Base-by-base conservation (phyloP, 2,797 vertebrate genomes). In the Platyrinchus mystaceus region DNA sequence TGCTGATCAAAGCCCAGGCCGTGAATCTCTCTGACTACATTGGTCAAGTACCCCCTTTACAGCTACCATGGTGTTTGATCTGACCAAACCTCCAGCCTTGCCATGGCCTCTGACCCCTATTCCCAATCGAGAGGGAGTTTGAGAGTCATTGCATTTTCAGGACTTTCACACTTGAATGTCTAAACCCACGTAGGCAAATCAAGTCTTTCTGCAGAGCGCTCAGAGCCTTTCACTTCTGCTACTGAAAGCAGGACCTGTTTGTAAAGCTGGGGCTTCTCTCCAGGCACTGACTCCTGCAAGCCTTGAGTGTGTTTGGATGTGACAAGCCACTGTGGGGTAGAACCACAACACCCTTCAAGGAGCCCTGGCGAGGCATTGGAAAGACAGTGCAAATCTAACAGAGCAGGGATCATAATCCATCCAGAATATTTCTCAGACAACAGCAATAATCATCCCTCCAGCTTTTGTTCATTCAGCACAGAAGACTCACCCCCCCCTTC, bases 1-100 rank as follows among this genome's bases (percentile, higher is more conserved):
- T 99, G 59, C 96, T 99, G 79, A 97, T 99, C 90, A 97, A 89
- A 90, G 92, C 98, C 41, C 96, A 73, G 96, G 97, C 97, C 2
- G 97, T 98, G 93, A 97, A 96, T 74, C 97, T 99, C 76, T 98
- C 97, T 1, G 97, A 98, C 68, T 99, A 98, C 76, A 78, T 98
- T 14, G 98, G 98, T 99, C 98, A 97, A 70, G 95, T 84, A 87
- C 55, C 64, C 20, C 2, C 34, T 62, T 89, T n/a, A 46, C 30
- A 62, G 56, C 30, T 76, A 30, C 37, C 0, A 2, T 0, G 2
- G 22, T 39, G 22, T 59, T 78, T 71, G 60, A 22, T 27, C 30
- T 73, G 14, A 71, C 30, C 64, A 78, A 69, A 69, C 37, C 64
- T 52, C 22, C 66, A 83, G 49, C 39, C 36, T 17, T 47, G 60